These are phyloP conservation scores for Solenopsis fugax DNA, from an alignment of 1,140 invertebrate species.

Conservation along the genomic window DNA sequence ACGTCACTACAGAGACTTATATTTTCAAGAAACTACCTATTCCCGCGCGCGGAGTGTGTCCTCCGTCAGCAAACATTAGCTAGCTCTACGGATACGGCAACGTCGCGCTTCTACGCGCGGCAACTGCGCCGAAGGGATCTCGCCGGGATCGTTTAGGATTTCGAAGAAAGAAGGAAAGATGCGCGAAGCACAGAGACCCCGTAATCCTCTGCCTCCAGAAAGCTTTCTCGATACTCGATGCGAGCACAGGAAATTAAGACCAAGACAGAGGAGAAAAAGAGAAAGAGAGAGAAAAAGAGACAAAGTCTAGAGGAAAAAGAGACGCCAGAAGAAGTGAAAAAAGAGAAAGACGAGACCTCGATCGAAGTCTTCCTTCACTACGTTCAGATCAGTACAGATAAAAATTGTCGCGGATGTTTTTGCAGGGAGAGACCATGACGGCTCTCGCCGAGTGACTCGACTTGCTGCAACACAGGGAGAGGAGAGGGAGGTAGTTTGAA, in stretches of 20 bases:
- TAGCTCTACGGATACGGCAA: conserved; percentile 71
- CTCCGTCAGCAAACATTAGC: conserved; percentile 40
- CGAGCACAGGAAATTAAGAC: conserved; percentile 75
- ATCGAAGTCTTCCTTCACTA: conserved; percentile 68
- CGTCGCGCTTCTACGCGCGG: conserved; percentile 64
- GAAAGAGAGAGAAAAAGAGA: not conserved
- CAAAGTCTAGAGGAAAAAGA: conserved; percentile 19
- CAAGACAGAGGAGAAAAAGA: conserved; percentile 61
- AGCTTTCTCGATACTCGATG: conserved; percentile 70
- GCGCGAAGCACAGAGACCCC: conserved; percentile 44
- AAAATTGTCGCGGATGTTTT: conserved; percentile 80
- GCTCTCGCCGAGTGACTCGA: conserved; percentile 34
- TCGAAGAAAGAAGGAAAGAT: conserved; percentile 67
- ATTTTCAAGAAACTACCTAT: conserved; percentile 38
- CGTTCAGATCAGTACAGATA: conserved; percentile 71
- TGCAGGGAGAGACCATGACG: conserved; percentile 64
- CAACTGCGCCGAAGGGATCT: conserved; percentile 67
- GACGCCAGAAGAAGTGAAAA: conserved; percentile 28
- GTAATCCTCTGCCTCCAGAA: conserved; percentile 66
- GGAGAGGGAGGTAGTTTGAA: not conserved
- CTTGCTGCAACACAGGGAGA: not conserved
- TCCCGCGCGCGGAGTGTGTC: not conserved
- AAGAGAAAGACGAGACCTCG: conserved; percentile 56
- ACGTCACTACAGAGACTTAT: not conserved
- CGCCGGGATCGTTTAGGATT: conserved; percentile 72